Evolutionary conservation across 2,113 vertebrate species (phyloP), one percentile per base, ranked within the genome.

Genomic region (Ochotona princeps): DNA sequence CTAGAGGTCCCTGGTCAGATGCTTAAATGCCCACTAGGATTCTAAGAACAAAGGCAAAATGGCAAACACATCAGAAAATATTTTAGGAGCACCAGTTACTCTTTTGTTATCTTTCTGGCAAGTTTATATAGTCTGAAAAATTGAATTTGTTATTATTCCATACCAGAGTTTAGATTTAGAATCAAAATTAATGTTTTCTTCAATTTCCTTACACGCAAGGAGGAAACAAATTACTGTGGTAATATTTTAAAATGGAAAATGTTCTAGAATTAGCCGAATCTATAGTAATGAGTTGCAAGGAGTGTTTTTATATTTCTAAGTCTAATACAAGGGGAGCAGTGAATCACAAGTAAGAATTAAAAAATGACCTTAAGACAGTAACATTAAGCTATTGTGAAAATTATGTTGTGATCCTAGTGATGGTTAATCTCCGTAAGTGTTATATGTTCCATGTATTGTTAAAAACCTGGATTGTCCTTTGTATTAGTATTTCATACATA

Each of bases 11-110:
- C 65, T 61, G 35, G 54, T 83, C 72, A 60, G 13, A 57, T 94
- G 49, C 47, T 95, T 92, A 95, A 80, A 84, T 81, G 54, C 38
- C 15, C 73, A 1, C 38, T 60, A 94, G 51, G 83, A 86, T 69
- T 93, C 30, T 75, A 38, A 38, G n/a, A 70, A 38, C 23, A 67
- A 72, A 75, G 54, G 25, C 6, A 8, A 49, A 51, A 72, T 87
- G 51, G 30, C 65, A 74, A 25, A 65, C 57, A 32, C 8, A 85
- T 89, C 65, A 81, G 20, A 87, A 23, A 47, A n/a, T 60, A 25
- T 78, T 89, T 93, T 83, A 88, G 79, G 90, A 88, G 32, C 83
- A 80, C 91, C n/a, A 83, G 21, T 70, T 90, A 93, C 15, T 90
- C 28, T 86, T 51, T 15, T 7, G 47, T 51, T 74, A 7, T 21